phyloP scores from a whole-genome alignment of 2,797 vertebrate genomes.

The Oryzias sinensis region DNA sequence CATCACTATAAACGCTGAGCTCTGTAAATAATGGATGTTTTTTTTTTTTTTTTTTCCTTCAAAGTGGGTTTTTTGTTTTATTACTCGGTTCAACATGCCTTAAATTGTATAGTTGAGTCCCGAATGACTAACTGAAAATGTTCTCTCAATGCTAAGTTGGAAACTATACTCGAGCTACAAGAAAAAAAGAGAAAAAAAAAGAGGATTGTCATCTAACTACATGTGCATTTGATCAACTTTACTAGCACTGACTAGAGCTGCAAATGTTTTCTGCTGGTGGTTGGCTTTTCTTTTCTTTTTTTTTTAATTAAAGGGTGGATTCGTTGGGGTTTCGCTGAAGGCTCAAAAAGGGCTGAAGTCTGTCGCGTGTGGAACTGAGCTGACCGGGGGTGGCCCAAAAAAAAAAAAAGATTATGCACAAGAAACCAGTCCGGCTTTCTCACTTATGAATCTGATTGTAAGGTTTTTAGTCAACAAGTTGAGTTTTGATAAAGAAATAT shows the following conservation, averaged over 20 bases:
- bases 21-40: slow-evolving; percentile 73
- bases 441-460: too few relatives aligned
- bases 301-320: slow-evolving; percentile 59
- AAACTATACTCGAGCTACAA: slow-evolving; percentile 35
- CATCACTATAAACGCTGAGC: slow-evolving; percentile 57
- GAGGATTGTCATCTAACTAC: slow-evolving; percentile 36
- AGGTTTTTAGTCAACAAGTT: slow-evolving; percentile 1
- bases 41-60: slow-evolving; percentile 55
- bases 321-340: slow-evolving; percentile 57
- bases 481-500: slow-evolving; percentile 7
- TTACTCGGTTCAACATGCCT: slow-evolving; percentile 78
- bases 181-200: slow-evolving; percentile 17
- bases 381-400: slow-evolving; percentile 33
- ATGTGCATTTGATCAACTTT: slow-evolving; percentile 38
- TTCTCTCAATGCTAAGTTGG: slow-evolving; percentile 49
- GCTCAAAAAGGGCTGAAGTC: slow-evolving; percentile 55
- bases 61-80: slow-evolving; percentile 62
- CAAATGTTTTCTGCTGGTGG: slow-evolving; percentile 41
- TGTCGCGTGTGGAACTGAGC: slow-evolving; percentile 64
- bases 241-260: slow-evolving; percentile 39
- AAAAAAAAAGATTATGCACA: not conserved
- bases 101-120: slow-evolving; percentile 77
- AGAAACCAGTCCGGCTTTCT: not conserved
- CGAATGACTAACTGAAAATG: slow-evolving; percentile 53
- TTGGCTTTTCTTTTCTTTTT: slow-evolving; percentile 56